phyloP scores from a whole-genome alignment of 2,113 vertebrate species.

The Paracanthobrama guichenoti region DNA sequence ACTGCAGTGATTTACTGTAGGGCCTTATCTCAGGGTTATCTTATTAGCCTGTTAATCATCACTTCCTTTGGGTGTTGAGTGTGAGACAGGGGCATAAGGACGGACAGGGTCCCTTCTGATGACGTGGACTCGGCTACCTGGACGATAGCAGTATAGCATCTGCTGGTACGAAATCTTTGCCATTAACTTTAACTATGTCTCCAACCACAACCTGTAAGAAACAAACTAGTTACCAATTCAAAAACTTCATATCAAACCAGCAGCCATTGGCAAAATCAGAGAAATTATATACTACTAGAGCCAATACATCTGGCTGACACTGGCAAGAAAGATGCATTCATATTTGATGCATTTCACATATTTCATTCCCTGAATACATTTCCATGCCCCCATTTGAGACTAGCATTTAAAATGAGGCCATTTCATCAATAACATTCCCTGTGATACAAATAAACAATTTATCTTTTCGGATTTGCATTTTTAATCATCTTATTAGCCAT shows the following conservation, averaged over 20 bases:
- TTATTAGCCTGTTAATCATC: constrained; percentile 73
- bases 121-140: constrained; percentile 86
- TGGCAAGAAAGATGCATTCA: not conserved
- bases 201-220: constrained; percentile 96
- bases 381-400: not conserved
- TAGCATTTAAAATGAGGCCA: not conserved
- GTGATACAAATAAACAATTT: not conserved
- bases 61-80: constrained; percentile 84
- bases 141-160: constrained; percentile 95
- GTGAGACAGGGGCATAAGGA: constrained; percentile 41
- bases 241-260: constrained; percentile 38
- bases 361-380: not conserved
- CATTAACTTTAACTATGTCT: constrained; percentile 98
- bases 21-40: not conserved
- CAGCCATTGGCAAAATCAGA: not conserved
- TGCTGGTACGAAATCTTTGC: constrained; percentile 95
- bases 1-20: not conserved
- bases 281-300: not conserved
- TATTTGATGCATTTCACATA: not conserved
- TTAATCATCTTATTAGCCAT: constrained; percentile 12
- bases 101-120: constrained; percentile 67
- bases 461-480: constrained; percentile 3
- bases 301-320: not conserved
- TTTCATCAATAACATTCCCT: not conserved
- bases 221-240: constrained; percentile 86